Percentiles rank a stretch among this genome's conserved stretches.
phyloP scores from a whole-genome alignment of 2,113 vertebrate genomes.

The Charadrius vociferus region DNA sequence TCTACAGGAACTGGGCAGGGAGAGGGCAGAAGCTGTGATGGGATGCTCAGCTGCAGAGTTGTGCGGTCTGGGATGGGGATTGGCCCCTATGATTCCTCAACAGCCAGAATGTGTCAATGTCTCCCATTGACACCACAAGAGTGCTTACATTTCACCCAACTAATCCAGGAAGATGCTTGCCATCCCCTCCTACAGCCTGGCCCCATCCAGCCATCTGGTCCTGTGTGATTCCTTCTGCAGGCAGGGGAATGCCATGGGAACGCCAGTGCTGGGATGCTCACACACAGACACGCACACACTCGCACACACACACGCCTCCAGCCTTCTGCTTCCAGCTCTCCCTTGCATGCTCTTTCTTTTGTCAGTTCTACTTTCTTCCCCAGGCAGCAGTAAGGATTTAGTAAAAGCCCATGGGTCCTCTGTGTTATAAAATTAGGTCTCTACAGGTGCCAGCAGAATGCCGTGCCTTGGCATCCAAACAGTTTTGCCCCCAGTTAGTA shows the following conservation, averaged over 20 bases:
- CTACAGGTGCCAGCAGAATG: conserved; percentile 25
- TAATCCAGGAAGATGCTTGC: neutral
- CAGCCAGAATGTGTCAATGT: neutral
- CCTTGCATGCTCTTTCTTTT: conserved; percentile 40
- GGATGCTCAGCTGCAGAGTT: neutral
- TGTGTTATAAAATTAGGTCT: conserved; percentile 19
- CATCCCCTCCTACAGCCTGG: neutral
- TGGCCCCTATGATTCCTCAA: neutral
- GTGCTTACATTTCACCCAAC: neutral
- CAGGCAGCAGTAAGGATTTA: neutral
- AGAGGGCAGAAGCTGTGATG: neutral
- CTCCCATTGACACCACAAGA: neutral
- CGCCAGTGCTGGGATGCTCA: neutral
- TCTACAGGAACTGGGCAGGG: neutral
- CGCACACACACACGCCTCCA: neutral
- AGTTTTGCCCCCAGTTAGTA: neutral
- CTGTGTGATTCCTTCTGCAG: conserved; percentile 14
- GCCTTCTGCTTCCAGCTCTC: conserved; percentile 36
- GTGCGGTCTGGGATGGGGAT: neutral
- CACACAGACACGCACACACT: neutral
- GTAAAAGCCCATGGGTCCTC: neutral
- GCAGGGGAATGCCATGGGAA: conserved; percentile 51
- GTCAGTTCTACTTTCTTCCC: neutral
- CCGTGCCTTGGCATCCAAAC: conserved; percentile 15
- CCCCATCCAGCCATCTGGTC: conserved; percentile 40